These are phyloP conservation scores for Eupsittula cactorum DNA, from an alignment of 2,113 vertebrate genomes.

Conservation along the genomic window DNA sequence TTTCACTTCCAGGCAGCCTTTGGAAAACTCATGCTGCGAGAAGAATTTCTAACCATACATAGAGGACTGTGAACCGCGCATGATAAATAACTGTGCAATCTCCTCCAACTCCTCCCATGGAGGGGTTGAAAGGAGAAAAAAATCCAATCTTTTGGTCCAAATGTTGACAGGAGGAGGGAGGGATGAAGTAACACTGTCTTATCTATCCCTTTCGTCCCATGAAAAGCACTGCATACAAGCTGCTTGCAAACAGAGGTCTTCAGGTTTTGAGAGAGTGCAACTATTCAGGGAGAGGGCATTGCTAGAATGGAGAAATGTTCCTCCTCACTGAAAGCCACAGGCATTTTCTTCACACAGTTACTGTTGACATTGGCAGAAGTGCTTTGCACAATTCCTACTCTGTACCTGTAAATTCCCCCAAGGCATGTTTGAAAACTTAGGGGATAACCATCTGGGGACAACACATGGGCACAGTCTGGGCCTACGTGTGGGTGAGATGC, in stretches of 20 bases:
- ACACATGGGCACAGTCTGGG: background rate
- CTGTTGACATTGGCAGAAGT: constrained; percentile 12
- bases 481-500: fast-evolving
- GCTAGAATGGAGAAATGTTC: background rate
- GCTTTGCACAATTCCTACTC: background rate
- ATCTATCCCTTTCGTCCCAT: background rate
- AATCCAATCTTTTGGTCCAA: background rate
- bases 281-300: background rate
- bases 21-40: background rate
- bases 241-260: background rate
- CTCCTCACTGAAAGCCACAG: constrained; percentile 29
- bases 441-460: background rate
- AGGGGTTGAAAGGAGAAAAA: background rate
- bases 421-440: background rate
- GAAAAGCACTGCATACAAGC: background rate
- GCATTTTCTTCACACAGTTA: constrained; percentile 25
- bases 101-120: background rate
- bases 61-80: background rate
- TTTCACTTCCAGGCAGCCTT: background rate
- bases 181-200: background rate
- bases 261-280: background rate
- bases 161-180: background rate
- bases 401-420: constrained; percentile 37
- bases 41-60: constrained; percentile 10
- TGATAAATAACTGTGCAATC: constrained; percentile 25